Percentiles rank a stretch among this genome's conserved stretches.
Conservation (phyloP, 1,140 invertebrate species). For the Drosophila varians region DNA sequence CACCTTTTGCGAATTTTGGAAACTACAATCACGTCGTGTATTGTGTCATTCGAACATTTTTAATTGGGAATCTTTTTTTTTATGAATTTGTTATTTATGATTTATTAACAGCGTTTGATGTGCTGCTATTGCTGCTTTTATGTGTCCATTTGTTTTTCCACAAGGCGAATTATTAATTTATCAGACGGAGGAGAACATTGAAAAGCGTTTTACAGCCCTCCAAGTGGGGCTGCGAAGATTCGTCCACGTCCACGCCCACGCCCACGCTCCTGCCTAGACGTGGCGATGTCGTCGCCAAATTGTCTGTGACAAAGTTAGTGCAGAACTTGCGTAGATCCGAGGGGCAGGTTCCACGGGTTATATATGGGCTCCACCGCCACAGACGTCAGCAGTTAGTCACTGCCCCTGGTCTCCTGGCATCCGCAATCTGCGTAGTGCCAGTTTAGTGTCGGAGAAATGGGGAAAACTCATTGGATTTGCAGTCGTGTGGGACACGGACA, state of each 20-base stretch:
- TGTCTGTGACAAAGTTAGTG: conserved; percentile 74
- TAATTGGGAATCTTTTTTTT: conserved; percentile 35
- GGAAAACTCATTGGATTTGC: conserved; percentile 61
- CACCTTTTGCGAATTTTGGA: conserved; percentile 12
- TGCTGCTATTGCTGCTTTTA: conserved; percentile 59
- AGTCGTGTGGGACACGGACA: conserved; percentile 34
- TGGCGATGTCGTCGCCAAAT: conserved; percentile 57
- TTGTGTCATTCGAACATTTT: conserved; percentile 14
- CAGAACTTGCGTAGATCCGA: conserved; percentile 60
- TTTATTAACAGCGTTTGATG: conserved; percentile 70
- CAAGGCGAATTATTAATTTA: conserved; percentile 68
- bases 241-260: conserved; percentile 35
- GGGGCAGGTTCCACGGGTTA: conserved; percentile 26
- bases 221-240: background rate
- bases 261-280: conserved; percentile 16
- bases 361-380: conserved; percentile 19
- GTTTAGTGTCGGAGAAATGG: conserved; percentile 37
- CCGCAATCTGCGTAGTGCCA: conserved; percentile 48
- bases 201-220: conserved; percentile 62
- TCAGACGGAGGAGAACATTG: conserved; percentile 47
- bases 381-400: conserved; percentile 67
- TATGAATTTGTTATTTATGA: conserved; percentile 45
- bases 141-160: conserved; percentile 64
- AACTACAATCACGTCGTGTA: background rate
- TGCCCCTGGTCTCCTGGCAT: conserved; percentile 53